Evolutionary conservation across 2,888 invertebrate genomes (phyloP).

Genomic region (Noctua fimbriata): DNA sequence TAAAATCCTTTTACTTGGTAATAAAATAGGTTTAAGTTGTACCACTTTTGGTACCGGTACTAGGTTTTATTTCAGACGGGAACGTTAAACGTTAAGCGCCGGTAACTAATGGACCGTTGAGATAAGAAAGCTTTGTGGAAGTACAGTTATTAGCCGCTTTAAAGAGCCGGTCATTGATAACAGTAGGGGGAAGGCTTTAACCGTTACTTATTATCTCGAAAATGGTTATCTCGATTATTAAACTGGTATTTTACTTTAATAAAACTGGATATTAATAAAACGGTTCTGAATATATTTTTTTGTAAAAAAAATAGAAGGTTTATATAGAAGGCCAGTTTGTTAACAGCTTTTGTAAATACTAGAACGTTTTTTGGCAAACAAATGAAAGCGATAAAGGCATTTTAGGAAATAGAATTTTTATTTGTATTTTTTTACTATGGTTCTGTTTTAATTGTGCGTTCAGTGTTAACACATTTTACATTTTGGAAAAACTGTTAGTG

Average conservation of each 20-base stretch:
- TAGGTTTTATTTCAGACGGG: constrained; percentile 79
- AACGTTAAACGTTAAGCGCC: constrained; percentile 78
- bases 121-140: constrained; percentile 79
- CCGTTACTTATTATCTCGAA: constrained; percentile 23
- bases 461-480: background rate
- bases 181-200: constrained; percentile 39
- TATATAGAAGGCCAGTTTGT: constrained; percentile 3
- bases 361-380: constrained; percentile 31
- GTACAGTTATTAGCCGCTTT: constrained; percentile 71
- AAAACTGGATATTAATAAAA: background rate
- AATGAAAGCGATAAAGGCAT: constrained; percentile 18
- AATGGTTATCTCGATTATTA: constrained; percentile 32
- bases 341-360: constrained; percentile 18
- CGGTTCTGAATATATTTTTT: background rate
- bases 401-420: constrained; percentile 13
- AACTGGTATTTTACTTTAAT: constrained; percentile 16
- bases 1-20: constrained; percentile 73
- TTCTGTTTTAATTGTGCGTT: background rate
- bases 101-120: constrained; percentile 84
- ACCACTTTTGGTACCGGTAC: constrained; percentile 71
- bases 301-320: background rate
- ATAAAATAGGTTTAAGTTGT: constrained; percentile 73
- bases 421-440: background rate
- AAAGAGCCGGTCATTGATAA: constrained; percentile 64
- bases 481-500: background rate